Evolutionary conservation across 92 coral and sea anemone species (phyloP).

Genomic region (Porites rus): DNA sequence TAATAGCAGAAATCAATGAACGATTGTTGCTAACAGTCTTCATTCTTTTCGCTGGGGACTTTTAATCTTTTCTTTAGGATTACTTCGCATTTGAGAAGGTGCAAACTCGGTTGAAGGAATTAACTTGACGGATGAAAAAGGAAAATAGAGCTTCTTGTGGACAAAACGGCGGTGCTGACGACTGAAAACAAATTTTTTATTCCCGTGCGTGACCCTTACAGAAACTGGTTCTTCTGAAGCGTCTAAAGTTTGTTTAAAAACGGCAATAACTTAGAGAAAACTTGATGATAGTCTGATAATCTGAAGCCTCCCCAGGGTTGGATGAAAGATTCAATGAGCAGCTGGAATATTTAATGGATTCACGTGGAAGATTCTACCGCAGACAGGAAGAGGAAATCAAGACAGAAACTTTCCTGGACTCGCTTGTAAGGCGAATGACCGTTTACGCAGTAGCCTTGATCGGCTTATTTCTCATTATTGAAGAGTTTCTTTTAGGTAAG

Average conservation of each 20-base stretch:
- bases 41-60: background rate
- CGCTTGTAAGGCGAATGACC: slow-evolving; percentile 71
- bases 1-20: slow-evolving; percentile 3
- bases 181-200: too few species aligned
- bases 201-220: too few species aligned
- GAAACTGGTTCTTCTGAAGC: too few species aligned
- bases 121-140: too few species aligned
- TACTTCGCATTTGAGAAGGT: background rate
- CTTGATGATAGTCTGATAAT: too few species aligned
- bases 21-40: background rate
- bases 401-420: slow-evolving; percentile 76
- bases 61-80: too few species aligned
- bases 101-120: too few species aligned
- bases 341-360: slow-evolving; percentile 24
- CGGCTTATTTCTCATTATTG: slow-evolving; percentile 71
- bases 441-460: slow-evolving; percentile 70
- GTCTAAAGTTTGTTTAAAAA: too few species aligned
- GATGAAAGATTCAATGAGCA: background rate
- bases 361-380: background rate
- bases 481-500: slow-evolving; percentile 76
- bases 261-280: too few species aligned
- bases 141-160: too few species aligned
- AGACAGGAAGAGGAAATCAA: slow-evolving; percentile 31
- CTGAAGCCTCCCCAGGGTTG: background rate
- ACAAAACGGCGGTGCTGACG: too few species aligned